Conservation (phyloP, 2,113 vertebrate species). For the Mormyrus lacerda region DNA sequence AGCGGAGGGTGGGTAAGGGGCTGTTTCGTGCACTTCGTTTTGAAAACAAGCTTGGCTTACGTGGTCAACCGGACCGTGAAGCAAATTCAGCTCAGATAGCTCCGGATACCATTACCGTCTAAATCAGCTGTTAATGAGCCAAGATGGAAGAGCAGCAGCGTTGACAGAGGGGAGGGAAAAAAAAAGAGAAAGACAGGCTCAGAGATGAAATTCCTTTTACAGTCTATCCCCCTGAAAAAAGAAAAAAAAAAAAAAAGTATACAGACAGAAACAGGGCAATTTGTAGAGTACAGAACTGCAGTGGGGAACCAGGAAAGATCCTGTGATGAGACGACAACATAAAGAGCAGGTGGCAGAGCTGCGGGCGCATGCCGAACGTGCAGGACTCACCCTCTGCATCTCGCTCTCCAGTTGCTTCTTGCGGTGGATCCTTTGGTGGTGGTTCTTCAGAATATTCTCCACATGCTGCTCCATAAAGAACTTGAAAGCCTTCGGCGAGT, state of each 20-base stretch:
- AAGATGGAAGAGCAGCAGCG: slow-evolving; percentile 64
- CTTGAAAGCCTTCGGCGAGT: slow-evolving; percentile 97
- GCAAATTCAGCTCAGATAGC: slow-evolving; percentile 72
- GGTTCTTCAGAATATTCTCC: slow-evolving; percentile 95
- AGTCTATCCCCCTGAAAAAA: background rate
- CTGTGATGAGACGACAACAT: background rate
- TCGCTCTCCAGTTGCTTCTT: slow-evolving; percentile 95
- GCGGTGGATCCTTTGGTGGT: slow-evolving; percentile 85
- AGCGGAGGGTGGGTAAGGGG: background rate
- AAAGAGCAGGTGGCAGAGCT: background rate
- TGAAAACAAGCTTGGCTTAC: slow-evolving; percentile 58
- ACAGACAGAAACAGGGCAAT: slow-evolving; percentile 23
- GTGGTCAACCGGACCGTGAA: slow-evolving; percentile 70
- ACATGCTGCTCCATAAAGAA: slow-evolving; percentile 99
- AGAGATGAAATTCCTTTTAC: slow-evolving; percentile 18
- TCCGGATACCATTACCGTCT: slow-evolving; percentile 81
- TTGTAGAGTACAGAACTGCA: background rate
- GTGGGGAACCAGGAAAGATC: background rate
- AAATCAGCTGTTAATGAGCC: slow-evolving; percentile 84
- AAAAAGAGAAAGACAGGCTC: slow-evolving; percentile 45
- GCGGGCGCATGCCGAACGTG: background rate
- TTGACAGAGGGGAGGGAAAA: slow-evolving; percentile 30
- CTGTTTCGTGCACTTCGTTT: slow-evolving; percentile 56
- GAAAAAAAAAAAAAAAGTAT: slow-evolving; percentile 1
- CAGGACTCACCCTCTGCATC: slow-evolving; percentile 84